phyloP scores from a whole-genome alignment of 2,888 invertebrate genomes.

The Dastarcus helophoroides region DNA sequence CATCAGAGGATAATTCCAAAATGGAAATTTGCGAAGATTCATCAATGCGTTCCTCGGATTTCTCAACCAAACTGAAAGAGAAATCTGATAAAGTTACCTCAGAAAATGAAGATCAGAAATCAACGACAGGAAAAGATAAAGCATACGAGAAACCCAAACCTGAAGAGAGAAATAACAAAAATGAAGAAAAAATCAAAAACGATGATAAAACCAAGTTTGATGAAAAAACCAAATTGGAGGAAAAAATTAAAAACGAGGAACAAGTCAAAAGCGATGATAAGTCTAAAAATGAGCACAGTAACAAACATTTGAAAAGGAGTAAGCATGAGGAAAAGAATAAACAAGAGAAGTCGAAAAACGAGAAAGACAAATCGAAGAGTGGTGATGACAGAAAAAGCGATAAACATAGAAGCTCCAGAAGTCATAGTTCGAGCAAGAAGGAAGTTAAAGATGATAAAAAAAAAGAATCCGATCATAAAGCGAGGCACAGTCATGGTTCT shows the following conservation, averaged over 20 bases:
- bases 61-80: slow-evolving; percentile 7
- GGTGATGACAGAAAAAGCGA: too few relatives aligned
- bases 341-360: slow-evolving; percentile 11
- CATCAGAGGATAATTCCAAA: slow-evolving; percentile 39
- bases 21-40: slow-evolving; percentile 30
- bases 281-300: slow-evolving; percentile 4
- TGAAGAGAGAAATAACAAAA: neutral
- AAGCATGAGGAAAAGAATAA: slow-evolving; percentile 24
- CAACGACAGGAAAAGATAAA: slow-evolving; percentile 1
- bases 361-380: slow-evolving; percentile 22
- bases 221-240: slow-evolving; percentile 29
- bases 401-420: slow-evolving; percentile 21
- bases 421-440: slow-evolving; percentile 34
- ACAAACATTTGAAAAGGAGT: slow-evolving; percentile 12
- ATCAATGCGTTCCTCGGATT: slow-evolving; percentile 6
- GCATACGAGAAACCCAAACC: slow-evolving; percentile 4
- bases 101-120: slow-evolving; percentile 24
- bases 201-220: slow-evolving; percentile 36
- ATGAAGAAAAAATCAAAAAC: slow-evolving; percentile 21
- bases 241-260: slow-evolving; percentile 15
- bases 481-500: slow-evolving; percentile 23
- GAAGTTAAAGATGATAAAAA: slow-evolving; percentile 30
- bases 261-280: slow-evolving; percentile 9
- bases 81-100: slow-evolving; percentile 62
- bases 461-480: slow-evolving; percentile 21